Evolutionary conservation across 2,113 vertebrate genomes (phyloP).

Genomic region (Oreotrochilus melanogaster): DNA sequence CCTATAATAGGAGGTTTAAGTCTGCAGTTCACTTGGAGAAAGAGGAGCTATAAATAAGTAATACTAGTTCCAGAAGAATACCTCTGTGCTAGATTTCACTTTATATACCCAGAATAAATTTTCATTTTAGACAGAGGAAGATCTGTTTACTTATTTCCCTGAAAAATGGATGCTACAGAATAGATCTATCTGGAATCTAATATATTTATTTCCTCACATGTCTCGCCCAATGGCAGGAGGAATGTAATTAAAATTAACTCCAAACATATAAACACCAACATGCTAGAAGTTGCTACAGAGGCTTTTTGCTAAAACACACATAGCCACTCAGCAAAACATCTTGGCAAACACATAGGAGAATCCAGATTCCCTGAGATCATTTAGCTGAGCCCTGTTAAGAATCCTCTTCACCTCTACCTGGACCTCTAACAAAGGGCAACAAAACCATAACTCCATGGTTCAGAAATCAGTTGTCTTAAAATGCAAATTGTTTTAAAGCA

Average conservation of each 20-base stretch:
- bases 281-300: not conserved
- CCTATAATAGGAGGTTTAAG: not conserved
- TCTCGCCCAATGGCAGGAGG: not conserved
- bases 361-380: not conserved
- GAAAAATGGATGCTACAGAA: constrained; percentile 24
- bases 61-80: constrained; percentile 16
- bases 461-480: not conserved
- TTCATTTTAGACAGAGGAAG: not conserved
- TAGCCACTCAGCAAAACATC: not conserved
- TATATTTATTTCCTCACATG: not conserved
- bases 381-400: not conserved
- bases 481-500: not conserved
- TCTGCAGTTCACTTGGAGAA: not conserved
- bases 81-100: constrained; percentile 18
- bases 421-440: not conserved
- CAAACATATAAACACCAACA: not conserved
- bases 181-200: not conserved
- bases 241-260: not conserved
- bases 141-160: constrained; percentile 20
- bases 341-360: not conserved
- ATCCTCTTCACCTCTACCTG: not conserved
- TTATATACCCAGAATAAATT: constrained; percentile 50
- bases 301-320: not conserved
- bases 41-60: constrained; percentile 50
- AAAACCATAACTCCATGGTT: not conserved